Conservation (phyloP, 2,888 invertebrate species). For the Heliconius cydno region DNA sequence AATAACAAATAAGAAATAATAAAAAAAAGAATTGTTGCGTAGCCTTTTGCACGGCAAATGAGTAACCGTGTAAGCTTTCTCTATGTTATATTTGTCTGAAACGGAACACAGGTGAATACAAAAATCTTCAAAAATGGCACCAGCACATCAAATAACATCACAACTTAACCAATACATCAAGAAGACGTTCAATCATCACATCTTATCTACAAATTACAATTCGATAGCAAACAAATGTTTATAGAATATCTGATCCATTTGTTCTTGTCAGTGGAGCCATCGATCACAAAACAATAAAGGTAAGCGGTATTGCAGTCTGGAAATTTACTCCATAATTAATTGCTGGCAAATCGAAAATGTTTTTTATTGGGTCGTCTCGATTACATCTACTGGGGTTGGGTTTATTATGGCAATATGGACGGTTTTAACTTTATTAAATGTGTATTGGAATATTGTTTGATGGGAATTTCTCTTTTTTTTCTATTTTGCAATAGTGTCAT, state of each 20-base stretch:
- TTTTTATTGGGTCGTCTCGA: conserved; percentile 33
- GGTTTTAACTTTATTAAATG: conserved; percentile 10
- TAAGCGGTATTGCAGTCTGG: conserved; percentile 44
- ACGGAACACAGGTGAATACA: too few species aligned
- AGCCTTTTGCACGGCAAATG: not conserved
- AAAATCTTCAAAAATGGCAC: not conserved
- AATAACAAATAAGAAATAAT: not conserved
- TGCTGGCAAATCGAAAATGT: conserved; percentile 37
- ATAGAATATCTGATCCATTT: conserved; percentile 47
- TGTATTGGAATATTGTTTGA: not conserved
- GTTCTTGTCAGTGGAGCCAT: conserved; percentile 48
- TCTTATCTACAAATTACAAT: conserved; percentile 47
- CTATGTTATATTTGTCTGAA: not conserved
- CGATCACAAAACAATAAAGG: conserved; percentile 52
- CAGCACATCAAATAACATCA: not conserved
- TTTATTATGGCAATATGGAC: conserved; percentile 1
- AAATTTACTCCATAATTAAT: conserved; percentile 46
- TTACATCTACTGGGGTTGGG: conserved; percentile 2
- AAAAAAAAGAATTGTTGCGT: not conserved
- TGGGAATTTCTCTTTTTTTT: not conserved
- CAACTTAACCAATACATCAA: not conserved
- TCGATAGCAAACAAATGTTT: conserved; percentile 45
- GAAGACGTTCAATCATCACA: conserved; percentile 40
- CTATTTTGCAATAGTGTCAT: not conserved
- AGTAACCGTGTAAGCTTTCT: not conserved